Evolutionary conservation across 2,113 vertebrate genomes (phyloP).

Genomic region (Haplochromis burtoni): DNA sequence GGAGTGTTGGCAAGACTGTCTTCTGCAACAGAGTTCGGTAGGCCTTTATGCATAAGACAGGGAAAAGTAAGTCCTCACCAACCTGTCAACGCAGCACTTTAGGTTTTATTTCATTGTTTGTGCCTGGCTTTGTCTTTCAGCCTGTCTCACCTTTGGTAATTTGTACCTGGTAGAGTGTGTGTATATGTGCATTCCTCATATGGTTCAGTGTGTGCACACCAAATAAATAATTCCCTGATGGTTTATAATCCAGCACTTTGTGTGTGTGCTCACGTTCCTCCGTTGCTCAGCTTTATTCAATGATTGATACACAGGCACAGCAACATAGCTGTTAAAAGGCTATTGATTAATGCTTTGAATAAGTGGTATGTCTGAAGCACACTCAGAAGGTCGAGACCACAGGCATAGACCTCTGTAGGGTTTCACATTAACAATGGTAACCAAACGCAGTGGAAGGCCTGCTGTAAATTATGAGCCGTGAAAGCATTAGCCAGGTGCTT

Average conservation of each 20-base stretch:
- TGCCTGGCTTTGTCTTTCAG: neutral
- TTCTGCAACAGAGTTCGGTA: constrained; percentile 12
- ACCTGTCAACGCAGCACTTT: constrained; percentile 8
- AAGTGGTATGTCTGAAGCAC: constrained; percentile 27
- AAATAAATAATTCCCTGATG: neutral
- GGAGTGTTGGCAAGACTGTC: constrained; percentile 12
- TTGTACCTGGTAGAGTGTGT: neutral
- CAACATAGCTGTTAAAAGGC: neutral
- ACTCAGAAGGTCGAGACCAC: constrained; percentile 50
- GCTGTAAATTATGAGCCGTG: constrained; percentile 59
- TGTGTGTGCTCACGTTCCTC: constrained; percentile 1
- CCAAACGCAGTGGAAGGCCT: neutral
- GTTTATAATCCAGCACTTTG: constrained; percentile 1
- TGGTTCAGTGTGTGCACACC: neutral
- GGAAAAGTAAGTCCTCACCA: neutral
- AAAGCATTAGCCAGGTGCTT: constrained; percentile 71
- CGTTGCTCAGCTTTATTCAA: neutral
- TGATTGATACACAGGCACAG: constrained; percentile 19
- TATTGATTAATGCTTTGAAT: constrained; percentile 62
- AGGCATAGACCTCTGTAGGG: constrained; percentile 22
- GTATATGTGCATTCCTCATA: neutral
- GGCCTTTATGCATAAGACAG: neutral
- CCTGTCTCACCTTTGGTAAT: neutral
- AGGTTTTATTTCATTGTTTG: neutral
- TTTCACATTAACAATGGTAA: constrained; percentile 43